phyloP scores from a whole-genome alignment of 1,140 invertebrate species.

The Venustaconcha ellipsiformis region DNA sequence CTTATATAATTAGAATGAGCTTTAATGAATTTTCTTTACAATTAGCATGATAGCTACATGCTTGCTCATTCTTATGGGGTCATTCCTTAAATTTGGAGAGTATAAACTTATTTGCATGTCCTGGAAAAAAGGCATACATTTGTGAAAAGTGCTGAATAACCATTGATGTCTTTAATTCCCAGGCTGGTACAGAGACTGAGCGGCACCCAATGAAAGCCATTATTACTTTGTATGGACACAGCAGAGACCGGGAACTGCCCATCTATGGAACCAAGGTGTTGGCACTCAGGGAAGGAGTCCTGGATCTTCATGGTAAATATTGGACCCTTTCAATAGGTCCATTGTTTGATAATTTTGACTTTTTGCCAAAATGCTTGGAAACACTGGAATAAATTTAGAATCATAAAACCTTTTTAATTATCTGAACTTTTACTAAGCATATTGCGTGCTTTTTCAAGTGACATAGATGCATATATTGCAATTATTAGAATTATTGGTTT shows the following conservation, averaged over 20 bases:
- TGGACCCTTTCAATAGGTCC: no score
- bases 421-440: no score
- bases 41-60: not conserved
- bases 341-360: no score
- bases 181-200: constrained; percentile 60
- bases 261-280: constrained; percentile 65
- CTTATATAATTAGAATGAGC: no score
- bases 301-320: constrained; percentile 63
- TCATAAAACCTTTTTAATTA: no score
- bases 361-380: no score
- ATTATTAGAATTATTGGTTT: no score
- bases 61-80: not conserved
- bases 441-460: no score
- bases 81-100: not conserved
- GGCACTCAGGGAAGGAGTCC: constrained; percentile 58
- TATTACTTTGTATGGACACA: constrained; percentile 59
- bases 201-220: constrained; percentile 63
- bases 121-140: not conserved
- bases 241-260: constrained; percentile 56
- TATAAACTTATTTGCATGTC: not conserved
- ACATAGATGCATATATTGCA: no score
- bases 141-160: not conserved
- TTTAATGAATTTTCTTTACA: no score
- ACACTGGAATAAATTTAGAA: no score
- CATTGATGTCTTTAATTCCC: not conserved